Base-by-base conservation (phyloP, 1,140 invertebrate species). In the Drosophila prosaltans region DNA sequence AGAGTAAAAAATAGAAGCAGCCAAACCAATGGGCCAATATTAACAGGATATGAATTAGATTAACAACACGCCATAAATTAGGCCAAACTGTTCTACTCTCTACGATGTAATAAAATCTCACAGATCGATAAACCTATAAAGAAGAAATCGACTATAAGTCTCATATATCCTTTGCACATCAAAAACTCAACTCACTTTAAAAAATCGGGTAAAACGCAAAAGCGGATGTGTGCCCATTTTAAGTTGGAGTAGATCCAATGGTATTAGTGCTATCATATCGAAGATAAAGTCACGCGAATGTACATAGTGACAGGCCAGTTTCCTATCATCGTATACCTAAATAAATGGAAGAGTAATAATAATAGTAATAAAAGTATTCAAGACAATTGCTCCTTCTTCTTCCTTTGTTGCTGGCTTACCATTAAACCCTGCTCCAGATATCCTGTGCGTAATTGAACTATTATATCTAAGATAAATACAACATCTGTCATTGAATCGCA, bases 11-110 rank as follows among this genome's bases (percentile, higher is more conserved):
- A 93, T 99, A 99, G 93, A 99, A 99, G 92, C 98, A 98, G 40
- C 98, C 98, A 92, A 99, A 99, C 98, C 98, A 99, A 91, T 99
- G 98, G 24, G 97, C 97, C 71, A 98, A 94, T 77, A 99, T 97
- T 71, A 99, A 95, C 40, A 99, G 94, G 81, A 99, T 98, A 92
- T 99, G 98, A 70, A 98, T 97, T 28, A 99, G 93, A 93, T 98
- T 99, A 71, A 98, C 94, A 26, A 99, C 98, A n/a, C 98, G 94
- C 96, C 98, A 98, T 82, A 99, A 94, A 93, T 99, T 99, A 3
- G 98, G 98, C 93, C 98, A 99, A 40, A 98, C 96, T 0, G 98
- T 98, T 71, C 98, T 93, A 21, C 97, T 98, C 92, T 99, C 98
- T 68, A 98, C 97, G 94, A 99, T 98, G 93, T 99, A 98, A 92